A percentile compares a stretch with the other conserved stretches of the same genome.
Evolutionary conservation across 2,888 invertebrate genomes (phyloP).

Genomic region (Vanessa cardui): DNA sequence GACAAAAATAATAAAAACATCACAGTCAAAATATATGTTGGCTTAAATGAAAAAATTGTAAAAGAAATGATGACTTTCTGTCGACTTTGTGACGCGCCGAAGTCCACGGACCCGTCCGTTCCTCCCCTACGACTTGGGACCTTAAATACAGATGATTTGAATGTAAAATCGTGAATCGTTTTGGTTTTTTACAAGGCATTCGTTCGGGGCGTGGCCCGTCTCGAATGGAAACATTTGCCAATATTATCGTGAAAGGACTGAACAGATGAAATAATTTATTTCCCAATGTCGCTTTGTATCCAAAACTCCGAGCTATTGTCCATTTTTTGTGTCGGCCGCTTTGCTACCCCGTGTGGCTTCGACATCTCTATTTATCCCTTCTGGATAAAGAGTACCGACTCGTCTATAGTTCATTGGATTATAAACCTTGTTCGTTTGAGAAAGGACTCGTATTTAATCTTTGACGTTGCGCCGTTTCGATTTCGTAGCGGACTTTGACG

Average conservation of each 20-base stretch:
- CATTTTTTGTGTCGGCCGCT: constrained; percentile 74
- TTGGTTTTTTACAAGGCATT: constrained; percentile 57
- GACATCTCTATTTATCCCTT: constrained; percentile 78
- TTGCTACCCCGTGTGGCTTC: constrained; percentile 70
- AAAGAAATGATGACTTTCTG: constrained; percentile 74
- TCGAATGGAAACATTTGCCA: constrained; percentile 83
- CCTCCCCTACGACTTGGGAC: constrained; percentile 37
- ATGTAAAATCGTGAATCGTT: constrained; percentile 35
- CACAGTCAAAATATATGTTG: constrained; percentile 83
- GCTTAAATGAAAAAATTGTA: constrained; percentile 67
- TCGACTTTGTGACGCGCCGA: constrained; percentile 75
- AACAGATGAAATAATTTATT: constrained; percentile 83
- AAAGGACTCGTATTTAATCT: constrained; percentile 14
- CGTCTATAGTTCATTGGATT: constrained; percentile 19
- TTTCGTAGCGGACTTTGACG: constrained; percentile 34
- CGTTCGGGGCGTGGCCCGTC: constrained; percentile 76
- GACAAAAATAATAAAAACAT: constrained; percentile 83
- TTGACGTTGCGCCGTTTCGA: constrained; percentile 30
- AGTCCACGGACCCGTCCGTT: constrained; percentile 52
- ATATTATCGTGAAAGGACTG: constrained; percentile 82
- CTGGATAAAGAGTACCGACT: constrained; percentile 69
- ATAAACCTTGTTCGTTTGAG: constrained; percentile 23
- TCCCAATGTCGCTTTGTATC: constrained; percentile 80
- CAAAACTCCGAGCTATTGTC: constrained; percentile 77
- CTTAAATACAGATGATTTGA: constrained; percentile 36